These are phyloP conservation scores for Harpalus rubripes DNA, from an alignment of 2,888 invertebrate genomes.

Conservation along the genomic window DNA sequence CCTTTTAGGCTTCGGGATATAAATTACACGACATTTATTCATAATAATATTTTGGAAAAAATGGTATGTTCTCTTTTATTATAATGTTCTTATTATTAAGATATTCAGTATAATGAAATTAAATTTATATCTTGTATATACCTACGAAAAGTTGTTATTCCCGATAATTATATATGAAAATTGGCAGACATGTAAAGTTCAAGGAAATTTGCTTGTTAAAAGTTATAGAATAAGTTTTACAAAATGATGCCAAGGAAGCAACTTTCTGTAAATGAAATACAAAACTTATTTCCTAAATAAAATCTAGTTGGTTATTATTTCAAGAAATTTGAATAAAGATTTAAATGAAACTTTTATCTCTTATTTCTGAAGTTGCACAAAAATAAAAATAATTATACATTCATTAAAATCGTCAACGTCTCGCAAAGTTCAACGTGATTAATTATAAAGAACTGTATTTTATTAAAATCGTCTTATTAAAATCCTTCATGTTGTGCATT, in stretches of 20 bases:
- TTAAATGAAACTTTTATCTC: not conserved
- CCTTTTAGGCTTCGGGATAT: no score
- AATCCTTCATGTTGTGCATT: conserved; percentile 30
- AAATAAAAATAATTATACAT: conserved; percentile 33
- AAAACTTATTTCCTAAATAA: not conserved
- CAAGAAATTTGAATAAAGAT: not conserved
- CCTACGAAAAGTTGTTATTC: not conserved
- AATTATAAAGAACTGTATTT: conserved; percentile 33
- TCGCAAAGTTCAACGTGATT: conserved; percentile 8
- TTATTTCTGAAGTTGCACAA: not conserved
- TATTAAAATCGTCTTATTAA: conserved; percentile 51
- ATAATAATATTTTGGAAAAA: no score
- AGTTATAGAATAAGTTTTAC: not conserved
- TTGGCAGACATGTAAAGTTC: not conserved
- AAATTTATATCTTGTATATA: not conserved
- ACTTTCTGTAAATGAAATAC: not conserved
- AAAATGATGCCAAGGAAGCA: conserved; percentile 2
- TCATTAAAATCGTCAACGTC: conserved; percentile 24
- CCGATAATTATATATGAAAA: not conserved
- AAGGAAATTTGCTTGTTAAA: conserved; percentile 1
- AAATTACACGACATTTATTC: no score
- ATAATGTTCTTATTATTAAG: not conserved
- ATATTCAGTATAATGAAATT: not conserved
- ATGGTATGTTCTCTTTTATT: no score
- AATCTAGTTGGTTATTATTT: conserved; percentile 3